Conservation (phyloP, 2,888 invertebrate genomes). For the Tipula confusa region DNA sequence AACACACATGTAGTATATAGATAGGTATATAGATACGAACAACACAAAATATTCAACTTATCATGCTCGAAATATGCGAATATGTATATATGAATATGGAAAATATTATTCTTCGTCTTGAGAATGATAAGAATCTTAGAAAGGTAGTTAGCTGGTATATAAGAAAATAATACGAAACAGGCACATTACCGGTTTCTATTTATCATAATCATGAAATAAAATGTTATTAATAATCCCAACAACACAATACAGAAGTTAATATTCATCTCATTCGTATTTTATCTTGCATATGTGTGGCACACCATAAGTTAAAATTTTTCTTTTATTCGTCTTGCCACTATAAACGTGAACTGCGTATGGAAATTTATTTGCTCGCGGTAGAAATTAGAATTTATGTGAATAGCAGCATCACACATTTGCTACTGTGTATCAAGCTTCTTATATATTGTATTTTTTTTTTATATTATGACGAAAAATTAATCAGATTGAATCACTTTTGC, state of each 20-base stretch:
- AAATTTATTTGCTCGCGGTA: neutral
- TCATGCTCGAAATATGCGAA: neutral
- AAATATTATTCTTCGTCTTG: neutral
- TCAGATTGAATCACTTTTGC: neutral
- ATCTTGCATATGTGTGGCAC: neutral
- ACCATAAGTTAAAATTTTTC: conserved; percentile 7
- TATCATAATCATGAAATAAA: conserved; percentile 25
- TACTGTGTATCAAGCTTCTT: too few relatives aligned
- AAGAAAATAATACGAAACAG: neutral
- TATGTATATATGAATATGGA: neutral
- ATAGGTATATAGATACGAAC: neutral
- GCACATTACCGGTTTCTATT: conserved; percentile 25
- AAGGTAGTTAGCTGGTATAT: neutral
- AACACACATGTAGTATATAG: neutral
- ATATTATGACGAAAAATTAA: neutral
- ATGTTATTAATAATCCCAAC: conserved; percentile 1
- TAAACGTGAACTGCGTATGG: neutral
- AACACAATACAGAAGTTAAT: conserved; percentile 1
- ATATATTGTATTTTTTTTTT: too few relatives aligned
- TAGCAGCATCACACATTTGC: neutral
- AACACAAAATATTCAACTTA: neutral
- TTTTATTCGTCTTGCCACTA: neutral
- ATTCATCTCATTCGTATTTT: conserved; percentile 16
- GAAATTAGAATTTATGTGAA: neutral
- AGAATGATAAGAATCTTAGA: neutral